Evolutionary conservation across 2,888 invertebrate species (phyloP).

Genomic region (Pammene fasciana): DNA sequence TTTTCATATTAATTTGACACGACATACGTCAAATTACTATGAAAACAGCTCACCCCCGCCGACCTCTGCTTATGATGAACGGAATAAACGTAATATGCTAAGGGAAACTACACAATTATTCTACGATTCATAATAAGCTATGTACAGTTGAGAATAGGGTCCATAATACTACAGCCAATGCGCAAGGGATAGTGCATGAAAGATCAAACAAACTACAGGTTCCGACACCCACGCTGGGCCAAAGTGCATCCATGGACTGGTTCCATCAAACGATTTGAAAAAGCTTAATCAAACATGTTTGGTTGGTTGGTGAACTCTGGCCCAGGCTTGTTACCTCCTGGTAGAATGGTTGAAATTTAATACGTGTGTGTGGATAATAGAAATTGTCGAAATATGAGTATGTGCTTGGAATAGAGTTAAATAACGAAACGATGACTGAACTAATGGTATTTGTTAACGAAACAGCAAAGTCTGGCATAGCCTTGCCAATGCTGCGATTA

Average conservation of each 20-base stretch:
- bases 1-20: too few relatives aligned
- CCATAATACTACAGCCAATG: neutral
- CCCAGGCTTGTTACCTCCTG: slow-evolving; percentile 60
- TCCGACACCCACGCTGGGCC: slow-evolving; percentile 25
- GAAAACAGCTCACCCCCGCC: too few relatives aligned
- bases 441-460: too few relatives aligned
- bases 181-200: slow-evolving; percentile 39
- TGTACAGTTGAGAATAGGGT: slow-evolving; percentile 1
- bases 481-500: too few relatives aligned
- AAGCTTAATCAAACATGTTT: slow-evolving; percentile 5
- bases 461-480: too few relatives aligned
- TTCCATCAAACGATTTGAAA: slow-evolving; percentile 5
- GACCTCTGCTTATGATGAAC: too few relatives aligned
- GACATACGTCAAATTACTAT: too few relatives aligned
- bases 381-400: too few relatives aligned
- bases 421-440: too few relatives aligned
- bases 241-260: slow-evolving; percentile 18
- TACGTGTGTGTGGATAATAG: slow-evolving; percentile 42
- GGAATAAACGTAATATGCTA: slow-evolving; percentile 1
- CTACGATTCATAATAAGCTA: neutral
- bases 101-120: slow-evolving; percentile 10
- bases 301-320: slow-evolving; percentile 39
- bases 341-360: slow-evolving; percentile 62
- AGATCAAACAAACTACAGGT: slow-evolving; percentile 68
- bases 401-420: neutral